Conservation (phyloP, 2,113 vertebrate species). For the Grammomys dolichurus region DNA sequence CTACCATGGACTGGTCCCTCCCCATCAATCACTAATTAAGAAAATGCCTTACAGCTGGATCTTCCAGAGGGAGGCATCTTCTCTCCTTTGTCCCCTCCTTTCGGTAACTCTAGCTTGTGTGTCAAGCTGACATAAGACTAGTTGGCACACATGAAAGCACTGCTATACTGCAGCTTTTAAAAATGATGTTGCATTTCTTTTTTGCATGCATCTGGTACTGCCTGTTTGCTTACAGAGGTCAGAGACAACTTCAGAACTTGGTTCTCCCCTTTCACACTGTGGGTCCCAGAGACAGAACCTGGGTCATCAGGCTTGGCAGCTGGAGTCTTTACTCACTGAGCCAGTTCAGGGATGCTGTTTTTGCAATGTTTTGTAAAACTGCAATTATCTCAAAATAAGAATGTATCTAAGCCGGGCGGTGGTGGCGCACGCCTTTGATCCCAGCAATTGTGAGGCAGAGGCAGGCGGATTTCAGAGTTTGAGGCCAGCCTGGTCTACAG, state of each 20-base stretch:
- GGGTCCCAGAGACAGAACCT: not conserved
- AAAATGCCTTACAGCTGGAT: not conserved
- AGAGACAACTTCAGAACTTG: not conserved
- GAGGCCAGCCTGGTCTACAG: too few relatives aligned
- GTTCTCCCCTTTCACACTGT: not conserved
- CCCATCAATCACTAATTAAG: not conserved
- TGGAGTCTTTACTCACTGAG: not conserved
- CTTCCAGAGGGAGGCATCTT: not conserved
- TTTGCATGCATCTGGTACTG: not conserved
- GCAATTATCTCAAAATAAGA: slow-evolving; percentile 16
- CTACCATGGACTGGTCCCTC: not conserved
- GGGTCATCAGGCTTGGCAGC: not conserved
- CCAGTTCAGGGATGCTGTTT: not conserved
- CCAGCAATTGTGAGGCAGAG: too few relatives aligned
- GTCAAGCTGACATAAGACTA: not conserved
- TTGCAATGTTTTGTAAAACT: not conserved
- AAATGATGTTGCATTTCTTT: not conserved
- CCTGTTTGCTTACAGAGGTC: not conserved
- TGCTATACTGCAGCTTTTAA: not conserved
- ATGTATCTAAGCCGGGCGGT: not conserved
- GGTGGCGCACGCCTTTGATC: too few relatives aligned
- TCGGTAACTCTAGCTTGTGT: not conserved
- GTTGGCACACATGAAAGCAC: not conserved
- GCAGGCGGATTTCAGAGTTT: too few relatives aligned
- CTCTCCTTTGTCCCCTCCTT: not conserved